Evolutionary conservation across 1,140 invertebrate genomes (phyloP).

Genomic region (Stenopsyche tienmushanensis): DNA sequence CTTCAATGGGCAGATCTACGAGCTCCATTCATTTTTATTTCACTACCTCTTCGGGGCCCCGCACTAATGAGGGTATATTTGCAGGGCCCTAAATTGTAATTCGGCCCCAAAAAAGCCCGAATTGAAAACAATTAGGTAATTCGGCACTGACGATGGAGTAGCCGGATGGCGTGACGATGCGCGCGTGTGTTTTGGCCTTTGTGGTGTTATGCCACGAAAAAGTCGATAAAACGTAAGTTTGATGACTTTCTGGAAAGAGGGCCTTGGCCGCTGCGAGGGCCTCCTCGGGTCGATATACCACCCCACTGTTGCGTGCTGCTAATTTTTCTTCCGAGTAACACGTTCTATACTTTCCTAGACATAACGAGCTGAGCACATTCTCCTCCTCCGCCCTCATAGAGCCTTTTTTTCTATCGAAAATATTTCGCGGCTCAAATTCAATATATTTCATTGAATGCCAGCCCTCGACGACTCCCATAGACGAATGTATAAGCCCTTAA

Average conservation of each 20-base stretch:
- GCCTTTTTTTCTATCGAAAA: no score
- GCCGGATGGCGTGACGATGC: neutral
- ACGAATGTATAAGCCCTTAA: neutral
- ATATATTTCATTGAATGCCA: neutral
- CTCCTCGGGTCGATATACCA: slow-evolving; percentile 1
- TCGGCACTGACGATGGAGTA: neutral
- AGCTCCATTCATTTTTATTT: no score
- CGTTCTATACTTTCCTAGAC: slow-evolving; percentile 1
- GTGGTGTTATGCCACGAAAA: slow-evolving; percentile 7
- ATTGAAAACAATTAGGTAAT: no score
- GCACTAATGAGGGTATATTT: no score
- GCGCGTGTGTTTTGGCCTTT: neutral
- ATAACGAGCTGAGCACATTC: neutral
- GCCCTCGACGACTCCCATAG: neutral
- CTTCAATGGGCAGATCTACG: no score
- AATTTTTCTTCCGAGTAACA: neutral
- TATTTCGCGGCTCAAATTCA: neutral
- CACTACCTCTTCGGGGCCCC: no score
- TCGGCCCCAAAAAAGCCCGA: no score
- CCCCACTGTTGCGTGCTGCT: slow-evolving; percentile 7
- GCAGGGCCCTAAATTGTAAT: no score
- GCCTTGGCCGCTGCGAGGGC: neutral
- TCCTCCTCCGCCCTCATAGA: no score
- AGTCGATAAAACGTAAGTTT: slow-evolving; percentile 15
- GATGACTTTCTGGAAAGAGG: slow-evolving; percentile 10